Percentiles rank a stretch among this genome's conserved stretches.
phyloP scores from a whole-genome alignment of 1,140 invertebrate species.

The Bathynomus jamesi region DNA sequence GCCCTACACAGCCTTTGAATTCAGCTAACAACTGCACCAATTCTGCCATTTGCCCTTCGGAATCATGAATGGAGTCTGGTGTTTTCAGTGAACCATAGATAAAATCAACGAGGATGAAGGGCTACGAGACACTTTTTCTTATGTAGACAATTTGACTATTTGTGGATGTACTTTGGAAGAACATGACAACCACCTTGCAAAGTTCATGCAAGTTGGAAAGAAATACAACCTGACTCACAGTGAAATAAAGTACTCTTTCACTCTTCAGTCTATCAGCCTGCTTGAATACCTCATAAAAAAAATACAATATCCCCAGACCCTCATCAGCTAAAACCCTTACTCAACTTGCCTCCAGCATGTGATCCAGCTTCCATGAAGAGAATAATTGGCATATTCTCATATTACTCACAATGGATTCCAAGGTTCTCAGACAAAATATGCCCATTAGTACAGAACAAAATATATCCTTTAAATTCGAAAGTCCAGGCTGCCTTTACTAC shows the following conservation, averaged over 20 bases:
- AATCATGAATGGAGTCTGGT: slow-evolving; percentile 27
- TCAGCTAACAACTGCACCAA: slow-evolving; percentile 17
- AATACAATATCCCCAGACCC: not conserved
- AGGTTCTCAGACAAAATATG: no score
- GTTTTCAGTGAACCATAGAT: slow-evolving; percentile 16
- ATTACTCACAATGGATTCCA: no score
- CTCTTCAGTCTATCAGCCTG: not conserved
- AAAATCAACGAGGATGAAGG: not conserved
- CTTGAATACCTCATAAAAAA: not conserved
- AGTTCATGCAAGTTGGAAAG: not conserved
- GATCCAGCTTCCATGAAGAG: no score
- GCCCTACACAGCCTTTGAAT: slow-evolving; percentile 34
- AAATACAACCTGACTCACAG: not conserved
- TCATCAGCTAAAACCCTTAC: not conserved
- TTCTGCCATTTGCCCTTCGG: slow-evolving; percentile 37
- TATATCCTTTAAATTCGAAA: no score
- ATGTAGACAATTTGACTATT: slow-evolving; percentile 5
- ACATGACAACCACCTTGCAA: not conserved
- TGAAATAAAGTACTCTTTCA: not conserved
- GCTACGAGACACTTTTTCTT: slow-evolving; percentile 3
- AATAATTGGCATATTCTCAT: no score
- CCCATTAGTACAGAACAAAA: no score
- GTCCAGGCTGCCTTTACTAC: no score
- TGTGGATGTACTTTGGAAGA: not conserved
- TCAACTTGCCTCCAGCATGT: no score